A percentile compares a stretch with the other conserved stretches of the same genome.
Conservation (phyloP, 1,140 invertebrate genomes). For the Mercenaria mercenaria region DNA sequence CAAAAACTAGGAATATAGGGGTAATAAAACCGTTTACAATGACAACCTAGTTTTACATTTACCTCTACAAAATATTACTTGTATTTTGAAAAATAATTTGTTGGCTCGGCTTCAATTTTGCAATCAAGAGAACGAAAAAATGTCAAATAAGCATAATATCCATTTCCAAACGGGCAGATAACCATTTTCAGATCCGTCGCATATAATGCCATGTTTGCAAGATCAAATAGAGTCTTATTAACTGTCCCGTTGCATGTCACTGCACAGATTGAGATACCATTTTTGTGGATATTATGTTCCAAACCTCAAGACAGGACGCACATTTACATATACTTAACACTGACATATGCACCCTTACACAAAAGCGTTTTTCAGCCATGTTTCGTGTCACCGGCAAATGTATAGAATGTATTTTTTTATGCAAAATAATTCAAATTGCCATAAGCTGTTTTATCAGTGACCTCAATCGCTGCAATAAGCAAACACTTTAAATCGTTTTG, state of each 20-base stretch:
- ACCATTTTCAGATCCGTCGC: no score
- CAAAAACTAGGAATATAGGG: no score
- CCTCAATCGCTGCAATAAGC: neutral
- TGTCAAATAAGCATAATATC: no score
- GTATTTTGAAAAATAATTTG: no score
- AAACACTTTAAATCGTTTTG: neutral
- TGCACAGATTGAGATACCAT: neutral
- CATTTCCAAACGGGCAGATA: no score
- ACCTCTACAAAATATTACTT: no score
- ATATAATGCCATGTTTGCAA: neutral
- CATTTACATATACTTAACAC: neutral
- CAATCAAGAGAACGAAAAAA: no score
- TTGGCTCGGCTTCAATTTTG: no score
- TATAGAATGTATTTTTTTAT: neutral
- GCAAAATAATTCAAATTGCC: neutral
- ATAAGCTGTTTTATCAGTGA: neutral
- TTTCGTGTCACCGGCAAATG: neutral
- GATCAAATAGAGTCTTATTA: neutral
- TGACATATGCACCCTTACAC: slow-evolving; percentile 9
- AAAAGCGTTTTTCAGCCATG: slow-evolving; percentile 10
- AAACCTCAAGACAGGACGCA: neutral
- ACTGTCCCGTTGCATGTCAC: neutral
- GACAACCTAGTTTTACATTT: no score
- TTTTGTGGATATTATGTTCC: neutral
- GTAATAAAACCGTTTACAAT: no score